Percentiles rank a stretch among this genome's conserved stretches.
Conservation (phyloP, 2,888 invertebrate genomes). For the Ganaspis brasiliensis region DNA sequence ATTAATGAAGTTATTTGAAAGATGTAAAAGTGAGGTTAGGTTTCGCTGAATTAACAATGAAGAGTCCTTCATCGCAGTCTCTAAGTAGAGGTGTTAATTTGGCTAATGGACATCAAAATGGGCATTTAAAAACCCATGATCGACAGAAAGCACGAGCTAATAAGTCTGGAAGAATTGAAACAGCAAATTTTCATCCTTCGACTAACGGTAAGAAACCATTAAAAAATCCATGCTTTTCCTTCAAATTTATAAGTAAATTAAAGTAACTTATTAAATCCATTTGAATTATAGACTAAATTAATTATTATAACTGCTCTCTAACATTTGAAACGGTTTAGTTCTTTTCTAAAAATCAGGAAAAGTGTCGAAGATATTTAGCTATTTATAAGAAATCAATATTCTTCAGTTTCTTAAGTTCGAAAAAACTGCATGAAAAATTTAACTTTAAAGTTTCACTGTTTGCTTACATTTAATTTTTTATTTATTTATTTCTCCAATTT, state of each 20-base stretch:
- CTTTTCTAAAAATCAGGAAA: no score
- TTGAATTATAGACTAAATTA: no score
- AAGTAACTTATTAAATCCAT: neutral
- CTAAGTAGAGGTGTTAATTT: constrained; percentile 22
- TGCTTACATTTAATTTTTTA: no score
- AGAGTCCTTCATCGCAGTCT: constrained; percentile 40
- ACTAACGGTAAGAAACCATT: constrained; percentile 4
- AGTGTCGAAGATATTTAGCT: no score
- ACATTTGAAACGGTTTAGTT: no score
- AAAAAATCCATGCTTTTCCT: neutral
- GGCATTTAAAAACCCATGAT: constrained; percentile 29
- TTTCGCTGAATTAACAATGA: constrained; percentile 27
- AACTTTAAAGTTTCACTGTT: no score
- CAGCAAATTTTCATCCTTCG: constrained; percentile 18
- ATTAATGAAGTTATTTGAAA: neutral
- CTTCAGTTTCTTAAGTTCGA: neutral
- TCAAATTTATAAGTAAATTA: neutral
- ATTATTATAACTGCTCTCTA: no score
- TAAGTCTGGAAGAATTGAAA: constrained; percentile 14
- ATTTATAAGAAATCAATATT: constrained; percentile 33
- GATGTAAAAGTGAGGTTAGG: constrained; percentile 42
- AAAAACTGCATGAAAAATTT: no score
- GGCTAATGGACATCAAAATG: constrained; percentile 30
- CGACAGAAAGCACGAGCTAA: constrained; percentile 12
- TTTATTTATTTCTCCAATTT: no score